Percentiles rank a stretch among this genome's conserved stretches.
Evolutionary conservation across 2,113 vertebrate species (phyloP).

Genomic region (Oncorhynchus nerka): DNA sequence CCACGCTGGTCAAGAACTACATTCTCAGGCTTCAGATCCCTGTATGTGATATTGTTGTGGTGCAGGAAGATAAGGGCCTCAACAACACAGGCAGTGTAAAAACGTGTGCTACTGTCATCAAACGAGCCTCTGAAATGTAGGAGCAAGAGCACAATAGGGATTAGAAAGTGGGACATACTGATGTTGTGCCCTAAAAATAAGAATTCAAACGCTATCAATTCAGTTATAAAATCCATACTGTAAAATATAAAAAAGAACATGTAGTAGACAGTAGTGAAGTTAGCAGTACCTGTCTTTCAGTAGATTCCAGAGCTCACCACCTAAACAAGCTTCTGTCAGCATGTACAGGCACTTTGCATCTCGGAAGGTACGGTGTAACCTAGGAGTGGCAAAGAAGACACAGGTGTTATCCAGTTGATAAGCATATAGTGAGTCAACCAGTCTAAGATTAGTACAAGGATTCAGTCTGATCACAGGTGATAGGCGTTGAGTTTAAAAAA

Average conservation of each 20-base stretch:
- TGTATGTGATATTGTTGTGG: conserved; percentile 62
- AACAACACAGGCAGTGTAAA: conserved; percentile 74
- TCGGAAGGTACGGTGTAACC: conserved; percentile 65
- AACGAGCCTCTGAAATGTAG: conserved; percentile 60
- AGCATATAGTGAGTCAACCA: too few species aligned
- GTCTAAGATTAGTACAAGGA: too few species aligned
- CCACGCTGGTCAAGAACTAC: conserved; percentile 72
- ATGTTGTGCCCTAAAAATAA: neutral
- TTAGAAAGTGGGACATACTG: neutral
- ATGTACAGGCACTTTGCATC: conserved; percentile 66
- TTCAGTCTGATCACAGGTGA: too few species aligned
- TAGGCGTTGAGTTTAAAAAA: too few species aligned
- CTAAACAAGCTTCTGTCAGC: conserved; percentile 73
- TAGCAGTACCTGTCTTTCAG: conserved; percentile 67
- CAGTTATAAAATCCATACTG: neutral
- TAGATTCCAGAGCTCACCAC: conserved; percentile 68
- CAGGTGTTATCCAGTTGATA: too few species aligned
- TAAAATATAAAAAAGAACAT: neutral
- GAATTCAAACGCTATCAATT: neutral
- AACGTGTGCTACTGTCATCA: conserved; percentile 65
- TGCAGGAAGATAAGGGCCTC: conserved; percentile 75
- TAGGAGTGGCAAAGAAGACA: conserved; percentile 29
- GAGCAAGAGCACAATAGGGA: conserved; percentile 2
- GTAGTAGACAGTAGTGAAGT: neutral
- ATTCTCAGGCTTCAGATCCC: conserved; percentile 78